Percentiles rank a stretch among this genome's conserved stretches.
These are phyloP conservation scores for Clinocottus analis DNA, from an alignment of 2,113 vertebrate genomes.

Conservation along the genomic window DNA sequence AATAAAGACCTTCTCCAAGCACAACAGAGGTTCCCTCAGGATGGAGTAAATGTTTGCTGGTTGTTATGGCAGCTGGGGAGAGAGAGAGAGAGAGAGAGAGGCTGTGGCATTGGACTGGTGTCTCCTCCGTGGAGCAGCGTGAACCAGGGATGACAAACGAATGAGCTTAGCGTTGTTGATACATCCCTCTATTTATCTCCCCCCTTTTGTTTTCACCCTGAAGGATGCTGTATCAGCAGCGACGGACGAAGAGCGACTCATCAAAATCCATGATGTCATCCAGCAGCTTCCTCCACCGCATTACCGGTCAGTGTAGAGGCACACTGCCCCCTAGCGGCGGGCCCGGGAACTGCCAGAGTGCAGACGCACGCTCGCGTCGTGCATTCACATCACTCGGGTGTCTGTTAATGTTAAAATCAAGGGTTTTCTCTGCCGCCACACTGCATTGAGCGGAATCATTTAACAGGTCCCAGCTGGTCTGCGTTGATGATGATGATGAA, in stretches of 20 bases:
- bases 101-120: conserved; percentile 12
- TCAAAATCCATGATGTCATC: conserved; percentile 98
- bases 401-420: conserved; percentile 8
- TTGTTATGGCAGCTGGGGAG: conserved; percentile 70
- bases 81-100: neutral
- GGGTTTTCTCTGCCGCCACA: neutral
- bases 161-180: conserved; percentile 14
- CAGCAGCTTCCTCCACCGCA: conserved; percentile 97
- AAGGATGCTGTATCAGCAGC: conserved; percentile 98
- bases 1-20: conserved; percentile 54
- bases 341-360: neutral
- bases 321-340: conserved; percentile 64
- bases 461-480: conserved; percentile 9
- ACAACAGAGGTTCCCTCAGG: conserved; percentile 47
- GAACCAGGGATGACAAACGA: conserved; percentile 22
- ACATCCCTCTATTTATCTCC: neutral
- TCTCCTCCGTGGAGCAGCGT: conserved; percentile 11
- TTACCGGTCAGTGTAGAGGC: conserved; percentile 88
- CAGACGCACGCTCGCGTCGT: neutral
- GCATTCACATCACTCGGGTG: neutral
- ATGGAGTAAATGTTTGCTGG: conserved; percentile 71
- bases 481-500: conserved; percentile 9
- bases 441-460: conserved; percentile 18
- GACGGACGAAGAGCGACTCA: conserved; percentile 95
- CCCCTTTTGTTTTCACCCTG: conserved; percentile 29